Evolutionary conservation across 1,140 invertebrate species (phyloP), one percentile per base, ranked within the genome.

Genomic region (Achroia grisella): DNA sequence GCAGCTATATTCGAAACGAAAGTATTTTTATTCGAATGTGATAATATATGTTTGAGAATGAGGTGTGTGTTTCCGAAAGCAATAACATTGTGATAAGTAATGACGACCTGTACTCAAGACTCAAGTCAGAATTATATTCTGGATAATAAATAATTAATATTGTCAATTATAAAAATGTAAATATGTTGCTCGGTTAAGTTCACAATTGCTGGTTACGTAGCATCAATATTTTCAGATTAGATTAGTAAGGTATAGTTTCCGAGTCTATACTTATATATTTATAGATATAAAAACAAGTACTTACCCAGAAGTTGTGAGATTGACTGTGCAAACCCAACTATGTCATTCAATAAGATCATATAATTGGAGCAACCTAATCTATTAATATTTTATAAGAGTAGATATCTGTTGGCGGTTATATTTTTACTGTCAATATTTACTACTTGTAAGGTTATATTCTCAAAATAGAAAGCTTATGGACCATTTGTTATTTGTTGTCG

Each of bases 41-140:
- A 31, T 31, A 33, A 14, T 43, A 84, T 72, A 45, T 69, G 63
- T 74, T 77, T 58, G 69, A 72, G 64, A 72, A 71, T 74, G 66
- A 71, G 57, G 40, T 70, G 69, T 52, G 55, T 75, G 68, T 82
- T 67, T 80, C 71, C 68, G 65, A 71, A 80, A 84, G 80, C 80
- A 84, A 84, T 84, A 84, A 84, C 61, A 62, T 77, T 84, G 80
- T 84, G 80, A 84, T 84, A 84, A 60, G 56, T 79, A 71, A 64
- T 62, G 52, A 57, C 62, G 70, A 72, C 60, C 66, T 72, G 65
- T 78, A 66, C 63, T 69, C 52, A 60, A 55, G 58, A 61, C 34
- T 60, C 61, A 52, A 63, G 2, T 23, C 50, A 53, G 53, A 70
- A 31, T 42, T 41, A 56, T 61, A 62, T 55, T 71, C 57, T 62